Percentiles rank a stretch among this genome's conserved stretches.
Evolutionary conservation across 2,113 vertebrate species (phyloP).

Genomic region (Notechis scutatus): DNA sequence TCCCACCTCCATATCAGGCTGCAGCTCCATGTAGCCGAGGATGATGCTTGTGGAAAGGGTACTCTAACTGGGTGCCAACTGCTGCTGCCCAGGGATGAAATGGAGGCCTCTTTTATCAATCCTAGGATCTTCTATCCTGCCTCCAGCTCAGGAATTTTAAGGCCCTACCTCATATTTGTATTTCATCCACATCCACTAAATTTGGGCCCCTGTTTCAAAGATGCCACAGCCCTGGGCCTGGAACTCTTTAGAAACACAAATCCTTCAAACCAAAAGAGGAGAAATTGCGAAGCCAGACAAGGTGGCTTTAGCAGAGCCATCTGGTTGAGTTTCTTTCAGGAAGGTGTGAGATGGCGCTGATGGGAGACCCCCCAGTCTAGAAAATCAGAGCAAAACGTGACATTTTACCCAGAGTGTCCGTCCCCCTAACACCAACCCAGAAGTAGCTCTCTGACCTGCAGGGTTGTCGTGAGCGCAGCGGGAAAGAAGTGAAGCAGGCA

Average conservation of each 20-base stretch:
- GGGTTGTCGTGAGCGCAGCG: slow-evolving; percentile 83
- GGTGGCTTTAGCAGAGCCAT: neutral
- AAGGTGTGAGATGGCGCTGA: neutral
- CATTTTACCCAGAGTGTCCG: no score
- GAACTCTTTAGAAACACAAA: neutral
- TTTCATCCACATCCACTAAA: neutral
- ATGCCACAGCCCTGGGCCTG: no score
- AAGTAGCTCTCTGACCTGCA: slow-evolving; percentile 74
- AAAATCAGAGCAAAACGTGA: neutral
- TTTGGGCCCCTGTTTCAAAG: no score
- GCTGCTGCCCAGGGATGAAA: neutral
- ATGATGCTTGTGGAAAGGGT: neutral
- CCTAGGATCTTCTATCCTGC: neutral
- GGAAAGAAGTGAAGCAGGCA: slow-evolving; percentile 78
- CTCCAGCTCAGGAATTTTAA: neutral
- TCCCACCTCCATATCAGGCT: neutral
- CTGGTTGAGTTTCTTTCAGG: neutral
- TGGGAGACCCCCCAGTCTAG: neutral
- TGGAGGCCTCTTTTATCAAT: neutral
- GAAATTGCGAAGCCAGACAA: neutral
- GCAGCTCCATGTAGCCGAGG: neutral
- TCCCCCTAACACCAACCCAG: neutral
- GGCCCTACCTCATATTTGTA: neutral
- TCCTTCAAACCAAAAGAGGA: accelerated
- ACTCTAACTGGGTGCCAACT: neutral